These are phyloP conservation scores for Cryptocephalus primarius DNA, from an alignment of 2,888 invertebrate genomes.

Conservation along the genomic window DNA sequence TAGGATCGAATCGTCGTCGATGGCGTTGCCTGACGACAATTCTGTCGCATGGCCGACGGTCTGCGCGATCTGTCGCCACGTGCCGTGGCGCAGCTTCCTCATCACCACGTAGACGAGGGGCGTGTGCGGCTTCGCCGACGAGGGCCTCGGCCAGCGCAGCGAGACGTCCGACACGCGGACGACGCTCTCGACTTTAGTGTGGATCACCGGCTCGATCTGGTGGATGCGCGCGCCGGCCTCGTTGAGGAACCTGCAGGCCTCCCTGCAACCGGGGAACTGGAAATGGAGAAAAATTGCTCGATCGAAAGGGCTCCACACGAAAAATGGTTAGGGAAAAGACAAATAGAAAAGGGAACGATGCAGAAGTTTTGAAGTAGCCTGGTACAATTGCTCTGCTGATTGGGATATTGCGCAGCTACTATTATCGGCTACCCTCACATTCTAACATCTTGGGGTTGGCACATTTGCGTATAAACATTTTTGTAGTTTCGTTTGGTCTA, in stretches of 20 bases:
- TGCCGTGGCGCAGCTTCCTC: slow-evolving; percentile 51
- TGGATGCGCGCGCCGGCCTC: slow-evolving; percentile 48
- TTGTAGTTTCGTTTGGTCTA: too few species aligned
- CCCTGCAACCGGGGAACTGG: slow-evolving; percentile 62
- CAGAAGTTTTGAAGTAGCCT: too few species aligned
- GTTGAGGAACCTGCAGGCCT: slow-evolving; percentile 58
- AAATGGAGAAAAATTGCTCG: slow-evolving; percentile 23
- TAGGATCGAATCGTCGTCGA: slow-evolving; percentile 47
- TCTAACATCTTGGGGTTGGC: too few species aligned
- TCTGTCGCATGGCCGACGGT: slow-evolving; percentile 52
- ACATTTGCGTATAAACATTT: too few species aligned
- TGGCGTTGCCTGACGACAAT: slow-evolving; percentile 49
- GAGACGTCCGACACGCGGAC: slow-evolving; percentile 51
- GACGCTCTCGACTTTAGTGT: slow-evolving; percentile 58
- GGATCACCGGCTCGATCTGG: slow-evolving; percentile 58
- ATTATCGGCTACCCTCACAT: too few species aligned
- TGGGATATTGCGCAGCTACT: too few species aligned
- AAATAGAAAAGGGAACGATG: too few species aligned
- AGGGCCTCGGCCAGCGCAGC: slow-evolving; percentile 54
- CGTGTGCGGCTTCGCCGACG: slow-evolving; percentile 42
- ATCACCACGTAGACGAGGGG: slow-evolving; percentile 60
- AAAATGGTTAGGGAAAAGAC: too few species aligned
- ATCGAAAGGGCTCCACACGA: too few species aligned
- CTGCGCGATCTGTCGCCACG: slow-evolving; percentile 57
- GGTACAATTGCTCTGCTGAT: too few species aligned